Base-by-base conservation (phyloP, 2,888 invertebrate genomes). In the Troglohyphantes excavatus region DNA sequence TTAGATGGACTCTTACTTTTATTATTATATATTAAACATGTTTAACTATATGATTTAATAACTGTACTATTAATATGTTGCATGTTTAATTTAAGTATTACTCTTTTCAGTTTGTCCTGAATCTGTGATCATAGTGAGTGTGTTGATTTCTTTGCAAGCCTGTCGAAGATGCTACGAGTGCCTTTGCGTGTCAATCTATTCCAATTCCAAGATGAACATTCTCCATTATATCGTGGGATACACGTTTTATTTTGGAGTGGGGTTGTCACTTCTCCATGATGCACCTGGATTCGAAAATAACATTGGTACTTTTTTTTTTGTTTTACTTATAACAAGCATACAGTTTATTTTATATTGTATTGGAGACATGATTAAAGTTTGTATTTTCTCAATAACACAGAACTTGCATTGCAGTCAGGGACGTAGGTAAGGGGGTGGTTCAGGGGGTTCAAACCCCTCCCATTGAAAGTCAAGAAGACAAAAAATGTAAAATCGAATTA, bases 91-190 rank as follows among this genome's bases (percentile, higher is more conserved):
- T 39, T 1, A 13, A 11, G 33, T 33, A 2, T 39, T 7, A 11
- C 13, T 82, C 7, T 59, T 59, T 87, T 39, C 46, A 92, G 91
- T 91, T 2, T 19, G 46, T 21, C 61, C 91, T 19, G 91, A 91
- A 78, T 90, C 91, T 19, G 91, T 91, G 0, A 27, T 88, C 17
- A 84, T 92, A 17, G 70, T 88, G 3, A 70, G 91, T 68, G 11
- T 85, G 61, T 67, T 92, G 61, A 23, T 92, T 0, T 95, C 95
- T 0, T 90, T 96, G 27, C 97, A 98, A 93, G 95, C 96, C 90
- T 94, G 94, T 73, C 95, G 97, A 92, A 95, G 98, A 91, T 95
- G 96, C 89, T 97, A 97, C 92, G 98, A 98, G 94, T 96, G 97
- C 0, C 95, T 95, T 92, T 96, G 94, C 93, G 94, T 98, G 26